Conservation (phyloP, 1,140 invertebrate species). For the Bombus ignitus region DNA sequence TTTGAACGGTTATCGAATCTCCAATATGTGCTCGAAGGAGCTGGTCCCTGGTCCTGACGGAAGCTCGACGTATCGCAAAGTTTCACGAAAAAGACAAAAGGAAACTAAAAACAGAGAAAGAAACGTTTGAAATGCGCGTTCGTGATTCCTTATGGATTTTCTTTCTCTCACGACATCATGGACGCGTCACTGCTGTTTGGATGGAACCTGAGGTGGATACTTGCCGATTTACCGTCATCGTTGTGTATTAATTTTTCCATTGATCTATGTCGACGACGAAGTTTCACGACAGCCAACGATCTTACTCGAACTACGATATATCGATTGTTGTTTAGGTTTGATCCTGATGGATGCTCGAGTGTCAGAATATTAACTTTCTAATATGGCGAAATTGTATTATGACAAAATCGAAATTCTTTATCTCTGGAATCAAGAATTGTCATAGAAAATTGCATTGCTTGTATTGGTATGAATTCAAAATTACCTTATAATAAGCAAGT, state of each 20-base stretch:
- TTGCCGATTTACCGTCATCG: not conserved
- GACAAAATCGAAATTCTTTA: not conserved
- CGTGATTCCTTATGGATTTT: not conserved
- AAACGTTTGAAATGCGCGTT: not conserved
- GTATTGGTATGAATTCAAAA: not conserved
- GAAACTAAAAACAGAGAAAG: not conserved
- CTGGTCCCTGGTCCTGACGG: not conserved
- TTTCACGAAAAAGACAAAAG: not conserved
- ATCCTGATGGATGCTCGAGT: not conserved
- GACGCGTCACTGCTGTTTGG: constrained; percentile 15
- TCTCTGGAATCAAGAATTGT: not conserved
- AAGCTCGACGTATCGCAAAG: not conserved
- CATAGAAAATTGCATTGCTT: not conserved
- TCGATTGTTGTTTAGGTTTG: not conserved
- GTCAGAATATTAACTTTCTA: not conserved
- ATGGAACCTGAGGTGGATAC: constrained; percentile 18
- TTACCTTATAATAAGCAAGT: not conserved
- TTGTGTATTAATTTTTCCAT: not conserved
- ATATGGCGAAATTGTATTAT: not conserved
- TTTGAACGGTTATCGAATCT: not conserved
- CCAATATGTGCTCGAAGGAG: not conserved
- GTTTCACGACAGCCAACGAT: not conserved
- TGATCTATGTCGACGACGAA: not conserved
- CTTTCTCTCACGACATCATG: not conserved
- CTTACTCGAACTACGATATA: not conserved